Evolutionary conservation across 2,113 vertebrate genomes (phyloP), one percentile per base, ranked within the genome.

Genomic region (Tenebrosternarchus preto): DNA sequence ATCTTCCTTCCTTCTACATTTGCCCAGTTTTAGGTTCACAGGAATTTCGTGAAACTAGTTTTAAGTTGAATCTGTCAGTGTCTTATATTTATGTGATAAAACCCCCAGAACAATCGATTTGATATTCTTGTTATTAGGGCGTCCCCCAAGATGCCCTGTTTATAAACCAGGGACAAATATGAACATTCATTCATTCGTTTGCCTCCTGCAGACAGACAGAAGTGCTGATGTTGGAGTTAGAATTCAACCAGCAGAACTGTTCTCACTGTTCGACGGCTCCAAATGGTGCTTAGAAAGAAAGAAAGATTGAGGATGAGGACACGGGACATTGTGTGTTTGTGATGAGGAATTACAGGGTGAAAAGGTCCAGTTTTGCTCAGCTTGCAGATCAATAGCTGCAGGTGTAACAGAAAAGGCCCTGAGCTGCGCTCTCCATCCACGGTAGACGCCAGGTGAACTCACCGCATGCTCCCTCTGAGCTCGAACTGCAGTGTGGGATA

Each of bases 361-460:
- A 16, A 36, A n/a, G 64, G 68, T 81, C 53, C 43, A 56, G 27
- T 46, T 56, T 64, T 46, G 79, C 76, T 73, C 33, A 46, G 43
- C 68, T 64, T 9, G 25, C 64, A 78, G 59, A 25, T 78, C 64
- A 59, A 22, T 66, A 22, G n/a, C 1, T 2, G 11, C 59, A 67
- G 25, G 67, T 56, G 80, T 4, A 36, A 19, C 46, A 55, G 63
- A 27, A 57, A 29, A 55, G 27, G 5, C 24, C n/a, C 17, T 17
- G 9, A 56, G 22, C 16, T 19, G 19, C 20, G 19, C 11, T 11
- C 12, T 39, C 69, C 69, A 25, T 75, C 57, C 57, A 59, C 0
- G 27, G 24, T 59, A n/a, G 9, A 9, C n/a, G 22, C 8, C 31
- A 7, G 43, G 31, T 36, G 16, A 59, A 63, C 19, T 4, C 20